These are phyloP conservation scores for Phyllotreta striolata DNA, from an alignment of 2,888 invertebrate genomes.

Conservation along the genomic window DNA sequence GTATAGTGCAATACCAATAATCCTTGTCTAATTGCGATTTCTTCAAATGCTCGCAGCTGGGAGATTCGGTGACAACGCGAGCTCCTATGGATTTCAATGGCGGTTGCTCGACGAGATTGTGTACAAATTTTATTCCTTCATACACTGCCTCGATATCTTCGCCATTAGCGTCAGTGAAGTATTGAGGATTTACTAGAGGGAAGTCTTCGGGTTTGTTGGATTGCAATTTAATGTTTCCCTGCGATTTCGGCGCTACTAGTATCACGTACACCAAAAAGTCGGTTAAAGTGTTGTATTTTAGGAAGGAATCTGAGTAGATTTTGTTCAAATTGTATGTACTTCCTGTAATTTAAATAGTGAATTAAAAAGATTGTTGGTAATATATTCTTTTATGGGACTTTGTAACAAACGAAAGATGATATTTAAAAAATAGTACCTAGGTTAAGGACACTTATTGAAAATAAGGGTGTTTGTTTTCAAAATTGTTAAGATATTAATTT, in stretches of 20 bases:
- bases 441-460: too few species aligned
- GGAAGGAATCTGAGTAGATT: background rate
- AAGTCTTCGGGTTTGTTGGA: conserved; percentile 50
- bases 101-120: conserved; percentile 58
- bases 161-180: conserved; percentile 40
- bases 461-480: too few species aligned
- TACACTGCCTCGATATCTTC: conserved; percentile 72
- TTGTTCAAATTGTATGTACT: conserved; percentile 11
- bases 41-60: conserved; percentile 58
- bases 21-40: conserved; percentile 42
- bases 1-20: conserved; percentile 63
- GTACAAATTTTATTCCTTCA: conserved; percentile 63
- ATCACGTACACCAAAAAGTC: conserved; percentile 39
- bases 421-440: too few species aligned
- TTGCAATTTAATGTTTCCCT: conserved; percentile 47
- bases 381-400: too few species aligned
- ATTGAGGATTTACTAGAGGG: conserved; percentile 48
- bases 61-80: conserved; percentile 63
- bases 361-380: too few species aligned
- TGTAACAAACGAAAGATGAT: too few species aligned
- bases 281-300: conserved; percentile 29
- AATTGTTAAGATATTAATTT: too few species aligned
- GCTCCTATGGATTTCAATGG: conserved; percentile 69
- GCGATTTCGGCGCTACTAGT: conserved; percentile 48
- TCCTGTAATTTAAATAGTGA: background rate